Percentiles rank a stretch among this genome's conserved stretches.
phyloP scores from a whole-genome alignment of 2,113 vertebrate species.

The Egretta garzetta region DNA sequence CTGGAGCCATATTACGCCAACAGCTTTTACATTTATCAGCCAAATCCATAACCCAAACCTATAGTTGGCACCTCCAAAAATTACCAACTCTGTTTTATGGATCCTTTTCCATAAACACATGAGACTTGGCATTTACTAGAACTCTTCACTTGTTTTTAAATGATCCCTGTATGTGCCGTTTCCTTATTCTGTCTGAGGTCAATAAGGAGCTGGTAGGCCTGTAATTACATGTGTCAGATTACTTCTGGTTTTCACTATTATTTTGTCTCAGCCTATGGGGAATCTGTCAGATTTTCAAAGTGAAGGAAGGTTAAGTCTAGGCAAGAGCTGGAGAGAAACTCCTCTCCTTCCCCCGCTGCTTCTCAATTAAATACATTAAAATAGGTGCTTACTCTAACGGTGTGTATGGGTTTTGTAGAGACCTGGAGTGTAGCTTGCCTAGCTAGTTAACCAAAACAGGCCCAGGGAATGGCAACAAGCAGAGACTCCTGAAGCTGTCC shows the following conservation, averaged over 20 bases:
- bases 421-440: not conserved
- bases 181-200: conserved; percentile 8
- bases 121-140: not conserved
- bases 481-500: not conserved
- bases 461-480: not conserved
- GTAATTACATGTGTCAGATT: conserved; percentile 34
- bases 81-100: not conserved
- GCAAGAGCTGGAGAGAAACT: not conserved
- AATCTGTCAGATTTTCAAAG: conserved; percentile 17
- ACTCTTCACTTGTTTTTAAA: not conserved
- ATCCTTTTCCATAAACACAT: not conserved
- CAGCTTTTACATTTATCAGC: not conserved
- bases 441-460: not conserved
- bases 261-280: not conserved
- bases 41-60: conserved; percentile 7
- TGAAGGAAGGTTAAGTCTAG: not conserved
- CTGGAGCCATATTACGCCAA: not conserved
- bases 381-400: not conserved
- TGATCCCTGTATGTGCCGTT: not conserved
- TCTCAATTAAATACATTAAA: not conserved
- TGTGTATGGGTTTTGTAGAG: not conserved
- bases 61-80: not conserved
- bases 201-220: not conserved
- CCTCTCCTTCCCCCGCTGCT: not conserved
- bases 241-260: not conserved